Evolutionary conservation across 2,888 invertebrate species (phyloP).

Genomic region (Slavum lentiscoides): DNA sequence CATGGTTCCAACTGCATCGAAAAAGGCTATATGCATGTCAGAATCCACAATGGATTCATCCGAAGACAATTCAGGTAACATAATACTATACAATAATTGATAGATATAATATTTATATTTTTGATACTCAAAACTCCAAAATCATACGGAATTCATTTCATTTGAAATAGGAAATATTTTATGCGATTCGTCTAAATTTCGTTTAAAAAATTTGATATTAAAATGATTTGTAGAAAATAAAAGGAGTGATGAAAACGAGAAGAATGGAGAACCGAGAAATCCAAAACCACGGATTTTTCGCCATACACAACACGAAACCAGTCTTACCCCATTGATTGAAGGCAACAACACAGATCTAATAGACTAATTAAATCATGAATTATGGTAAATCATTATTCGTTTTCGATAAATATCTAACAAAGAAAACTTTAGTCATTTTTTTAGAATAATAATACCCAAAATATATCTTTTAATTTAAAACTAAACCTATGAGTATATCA

Average conservation of each 20-base stretch:
- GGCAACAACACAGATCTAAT: constrained; percentile 35
- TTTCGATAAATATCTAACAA: too few relatives aligned
- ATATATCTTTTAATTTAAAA: too few relatives aligned
- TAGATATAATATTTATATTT: neutral
- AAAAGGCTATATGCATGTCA: constrained; percentile 12
- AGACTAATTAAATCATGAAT: neutral
- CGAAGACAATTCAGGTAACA: constrained; percentile 10
- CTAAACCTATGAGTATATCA: too few relatives aligned
- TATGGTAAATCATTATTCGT: neutral
- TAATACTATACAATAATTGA: neutral
- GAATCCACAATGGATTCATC: neutral
- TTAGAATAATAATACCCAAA: too few relatives aligned
- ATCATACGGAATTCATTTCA: too few relatives aligned
- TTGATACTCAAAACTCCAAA: too few relatives aligned
- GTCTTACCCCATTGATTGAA: constrained; percentile 38
- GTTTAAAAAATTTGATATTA: too few relatives aligned
- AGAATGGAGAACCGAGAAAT: constrained; percentile 22
- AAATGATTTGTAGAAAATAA: constrained; percentile 15
- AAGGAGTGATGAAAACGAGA: constrained; percentile 11
- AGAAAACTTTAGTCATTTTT: too few relatives aligned
- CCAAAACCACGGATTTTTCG: constrained; percentile 23
- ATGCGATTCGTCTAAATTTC: too few relatives aligned
- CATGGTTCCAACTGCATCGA: constrained; percentile 38
- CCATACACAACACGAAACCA: constrained; percentile 42
- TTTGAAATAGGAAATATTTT: too few relatives aligned